phyloP scores from a whole-genome alignment of 2,113 vertebrate species.

The Grus americana region DNA sequence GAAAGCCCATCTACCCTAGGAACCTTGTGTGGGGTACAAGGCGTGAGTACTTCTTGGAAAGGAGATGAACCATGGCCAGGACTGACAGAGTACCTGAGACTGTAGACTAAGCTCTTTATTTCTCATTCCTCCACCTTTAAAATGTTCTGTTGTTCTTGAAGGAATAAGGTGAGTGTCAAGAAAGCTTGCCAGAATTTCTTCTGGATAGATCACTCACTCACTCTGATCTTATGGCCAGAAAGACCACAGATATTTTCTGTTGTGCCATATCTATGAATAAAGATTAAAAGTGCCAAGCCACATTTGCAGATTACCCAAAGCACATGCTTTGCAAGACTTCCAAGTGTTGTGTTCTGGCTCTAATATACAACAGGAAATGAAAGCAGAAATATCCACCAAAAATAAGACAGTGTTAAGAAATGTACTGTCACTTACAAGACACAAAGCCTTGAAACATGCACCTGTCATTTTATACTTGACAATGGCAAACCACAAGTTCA shows the following conservation, averaged over 20 bases:
- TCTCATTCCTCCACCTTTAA: neutral
- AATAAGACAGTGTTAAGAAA: neutral
- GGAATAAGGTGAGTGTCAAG: neutral
- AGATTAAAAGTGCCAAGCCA: neutral
- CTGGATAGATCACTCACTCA: neutral
- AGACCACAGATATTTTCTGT: neutral
- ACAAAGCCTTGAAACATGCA: neutral
- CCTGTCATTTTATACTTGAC: constrained; percentile 24
- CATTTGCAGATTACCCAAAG: neutral
- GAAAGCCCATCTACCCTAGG: neutral
- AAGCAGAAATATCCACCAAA: neutral
- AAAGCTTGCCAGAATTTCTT: neutral
- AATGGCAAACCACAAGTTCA: neutral
- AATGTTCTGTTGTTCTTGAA: neutral
- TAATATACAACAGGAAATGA: neutral
- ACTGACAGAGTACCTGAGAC: neutral
- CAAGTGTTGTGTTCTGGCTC: neutral
- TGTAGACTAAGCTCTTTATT: neutral
- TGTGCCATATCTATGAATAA: neutral
- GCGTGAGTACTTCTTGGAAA: neutral
- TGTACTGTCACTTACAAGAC: neutral
- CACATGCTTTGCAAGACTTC: neutral
- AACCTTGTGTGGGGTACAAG: neutral
- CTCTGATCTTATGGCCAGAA: neutral
- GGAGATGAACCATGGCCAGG: neutral